Evolutionary conservation across 2,888 invertebrate genomes (phyloP).

Genomic region (Euplagia quadripunctaria): DNA sequence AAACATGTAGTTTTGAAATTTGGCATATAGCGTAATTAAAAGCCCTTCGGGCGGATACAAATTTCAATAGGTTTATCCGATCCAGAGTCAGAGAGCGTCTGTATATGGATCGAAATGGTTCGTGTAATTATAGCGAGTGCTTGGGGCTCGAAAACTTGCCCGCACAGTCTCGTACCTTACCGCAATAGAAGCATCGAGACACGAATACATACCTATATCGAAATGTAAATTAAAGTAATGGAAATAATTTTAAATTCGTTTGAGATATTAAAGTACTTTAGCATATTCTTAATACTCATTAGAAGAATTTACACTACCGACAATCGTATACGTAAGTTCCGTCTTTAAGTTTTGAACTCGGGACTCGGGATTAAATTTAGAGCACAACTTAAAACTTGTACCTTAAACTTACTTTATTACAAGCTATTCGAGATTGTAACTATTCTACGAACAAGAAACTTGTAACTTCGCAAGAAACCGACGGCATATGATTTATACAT

Average conservation of each 20-base stretch:
- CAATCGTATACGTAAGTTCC: background rate
- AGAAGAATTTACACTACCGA: background rate
- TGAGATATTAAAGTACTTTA: background rate
- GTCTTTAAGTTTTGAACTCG: background rate
- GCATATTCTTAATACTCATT: background rate
- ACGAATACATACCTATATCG: background rate
- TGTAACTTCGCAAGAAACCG: background rate
- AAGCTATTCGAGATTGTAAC: background rate
- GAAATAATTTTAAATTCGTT: no score
- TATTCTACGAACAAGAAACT: background rate
- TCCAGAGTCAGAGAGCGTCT: no score
- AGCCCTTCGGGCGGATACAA: no score
- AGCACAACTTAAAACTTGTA: no score
- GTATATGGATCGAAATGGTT: no score
- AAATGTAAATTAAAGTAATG: background rate
- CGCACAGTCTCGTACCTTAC: no score
- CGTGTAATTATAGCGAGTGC: no score
- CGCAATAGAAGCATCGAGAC: background rate
- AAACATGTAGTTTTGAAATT: no score
- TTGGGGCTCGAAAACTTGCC: no score
- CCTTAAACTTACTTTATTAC: no score
- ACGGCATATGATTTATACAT: background rate
- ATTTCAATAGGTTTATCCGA: no score
- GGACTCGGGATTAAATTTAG: background rate
- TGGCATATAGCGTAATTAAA: no score